A percentile compares a stretch with the other conserved stretches of the same genome.
Evolutionary conservation across 1,140 invertebrate genomes (phyloP).

Genomic region (Hetaerina americana): DNA sequence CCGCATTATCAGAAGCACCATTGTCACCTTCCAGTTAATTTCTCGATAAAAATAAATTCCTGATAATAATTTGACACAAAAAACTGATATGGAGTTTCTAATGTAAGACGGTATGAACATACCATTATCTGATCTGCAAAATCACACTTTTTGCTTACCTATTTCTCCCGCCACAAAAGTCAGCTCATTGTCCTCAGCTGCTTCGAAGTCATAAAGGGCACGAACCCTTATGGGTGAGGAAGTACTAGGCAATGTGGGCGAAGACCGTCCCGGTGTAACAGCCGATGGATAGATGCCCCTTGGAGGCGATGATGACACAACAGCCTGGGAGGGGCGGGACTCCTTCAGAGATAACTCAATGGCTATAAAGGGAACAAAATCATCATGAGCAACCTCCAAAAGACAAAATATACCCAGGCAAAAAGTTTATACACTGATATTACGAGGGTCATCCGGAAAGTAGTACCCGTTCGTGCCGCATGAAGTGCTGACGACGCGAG

Average conservation of each 20-base stretch:
- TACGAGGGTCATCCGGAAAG: too few relatives aligned
- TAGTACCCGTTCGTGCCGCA: too few relatives aligned
- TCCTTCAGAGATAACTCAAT: constrained; percentile 89
- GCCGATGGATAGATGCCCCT: constrained; percentile 13
- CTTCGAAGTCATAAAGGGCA: constrained; percentile 97
- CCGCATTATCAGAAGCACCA: too few relatives aligned
- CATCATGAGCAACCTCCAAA: constrained; percentile 10
- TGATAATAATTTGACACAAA: too few relatives aligned
- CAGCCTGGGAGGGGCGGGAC: constrained; percentile 37
- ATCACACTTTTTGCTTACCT: constrained; percentile 38
- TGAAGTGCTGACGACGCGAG: too few relatives aligned
- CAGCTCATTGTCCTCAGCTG: constrained; percentile 96
- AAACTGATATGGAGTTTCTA: too few relatives aligned
- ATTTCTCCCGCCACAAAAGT: constrained; percentile 93
- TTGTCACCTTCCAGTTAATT: too few relatives aligned
- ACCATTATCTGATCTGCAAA: not conserved
- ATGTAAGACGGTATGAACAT: not conserved
- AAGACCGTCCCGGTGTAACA: constrained; percentile 1
- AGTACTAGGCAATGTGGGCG: constrained; percentile 13
- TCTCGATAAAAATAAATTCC: too few relatives aligned
- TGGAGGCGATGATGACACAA: constrained; percentile 3
- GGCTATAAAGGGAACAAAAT: constrained; percentile 38
- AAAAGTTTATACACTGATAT: too few relatives aligned
- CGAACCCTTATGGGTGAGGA: constrained; percentile 65
- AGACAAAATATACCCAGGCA: too few relatives aligned